Evolutionary conservation across 2,888 invertebrate genomes (phyloP).

Genomic region (Cephus sareptanus): DNA sequence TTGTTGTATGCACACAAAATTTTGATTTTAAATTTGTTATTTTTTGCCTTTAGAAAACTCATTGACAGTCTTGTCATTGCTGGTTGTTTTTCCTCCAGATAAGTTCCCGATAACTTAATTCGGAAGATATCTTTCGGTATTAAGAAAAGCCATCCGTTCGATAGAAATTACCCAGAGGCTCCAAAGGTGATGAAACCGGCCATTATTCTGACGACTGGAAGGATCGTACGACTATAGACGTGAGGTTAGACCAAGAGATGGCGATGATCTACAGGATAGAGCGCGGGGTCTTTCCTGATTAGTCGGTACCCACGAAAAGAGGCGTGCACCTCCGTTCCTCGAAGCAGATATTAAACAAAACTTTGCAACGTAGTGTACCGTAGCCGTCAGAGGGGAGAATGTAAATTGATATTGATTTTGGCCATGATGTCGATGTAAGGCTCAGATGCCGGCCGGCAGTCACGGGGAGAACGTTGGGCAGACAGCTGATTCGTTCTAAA

Average conservation of each 20-base stretch:
- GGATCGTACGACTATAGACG: not conserved
- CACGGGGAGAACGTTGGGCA: conserved; percentile 28
- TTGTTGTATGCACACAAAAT: not conserved
- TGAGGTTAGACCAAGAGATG: not conserved
- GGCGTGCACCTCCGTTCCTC: not conserved
- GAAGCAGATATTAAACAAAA: conserved; percentile 1
- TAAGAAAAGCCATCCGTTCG: too few relatives aligned
- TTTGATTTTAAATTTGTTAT: not conserved
- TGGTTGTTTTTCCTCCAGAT: too few relatives aligned
- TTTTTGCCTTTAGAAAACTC: not conserved
- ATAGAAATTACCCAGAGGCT: too few relatives aligned
- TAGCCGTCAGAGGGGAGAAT: not conserved
- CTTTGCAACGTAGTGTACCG: conserved; percentile 28
- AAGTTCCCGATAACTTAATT: too few relatives aligned
- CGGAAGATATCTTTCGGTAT: too few relatives aligned
- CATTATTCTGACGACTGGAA: not conserved
- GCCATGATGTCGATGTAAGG: conserved; percentile 24
- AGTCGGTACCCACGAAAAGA: not conserved
- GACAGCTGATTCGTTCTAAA: conserved; percentile 30
- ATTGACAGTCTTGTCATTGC: not conserved
- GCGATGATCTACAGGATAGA: not conserved
- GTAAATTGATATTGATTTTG: conserved; percentile 55
- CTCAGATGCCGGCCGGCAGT: conserved; percentile 35
- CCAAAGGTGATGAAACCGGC: too few relatives aligned
- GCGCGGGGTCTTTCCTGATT: not conserved